phyloP scores from a whole-genome alignment of 2,888 invertebrate species.

The Carcina quercana region DNA sequence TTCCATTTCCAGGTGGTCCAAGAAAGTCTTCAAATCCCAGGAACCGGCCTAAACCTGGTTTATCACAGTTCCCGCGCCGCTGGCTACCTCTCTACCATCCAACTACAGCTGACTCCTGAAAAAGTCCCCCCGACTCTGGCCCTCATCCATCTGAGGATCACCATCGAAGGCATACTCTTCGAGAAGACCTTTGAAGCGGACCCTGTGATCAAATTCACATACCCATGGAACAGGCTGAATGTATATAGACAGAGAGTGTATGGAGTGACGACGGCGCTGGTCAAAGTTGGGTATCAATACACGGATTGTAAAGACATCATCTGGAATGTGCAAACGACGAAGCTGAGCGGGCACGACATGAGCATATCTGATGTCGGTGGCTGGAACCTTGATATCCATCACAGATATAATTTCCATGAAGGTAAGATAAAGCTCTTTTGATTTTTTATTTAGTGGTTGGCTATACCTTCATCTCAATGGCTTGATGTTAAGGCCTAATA shows the following conservation, averaged over 20 bases:
- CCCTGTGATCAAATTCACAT: slow-evolving; percentile 96
- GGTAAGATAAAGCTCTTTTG: slow-evolving; percentile 69
- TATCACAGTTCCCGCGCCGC: slow-evolving; percentile 97
- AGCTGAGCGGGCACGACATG: slow-evolving; percentile 96
- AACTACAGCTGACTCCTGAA: slow-evolving; percentile 91
- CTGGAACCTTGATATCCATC: slow-evolving; percentile 98
- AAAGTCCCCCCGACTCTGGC: slow-evolving; percentile 85
- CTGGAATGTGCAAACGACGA: slow-evolving; percentile 97
- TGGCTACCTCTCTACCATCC: slow-evolving; percentile 94
- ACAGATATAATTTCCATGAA: slow-evolving; percentile 98
- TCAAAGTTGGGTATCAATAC: slow-evolving; percentile 97
- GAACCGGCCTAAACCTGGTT: slow-evolving; percentile 95
- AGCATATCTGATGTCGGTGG: slow-evolving; percentile 97
- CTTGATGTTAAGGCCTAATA: too few species aligned
- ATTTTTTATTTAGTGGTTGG: too few species aligned
- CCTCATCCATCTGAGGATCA: slow-evolving; percentile 93
- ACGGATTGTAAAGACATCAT: slow-evolving; percentile 92
- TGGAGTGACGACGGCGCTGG: slow-evolving; percentile 95
- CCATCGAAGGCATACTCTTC: slow-evolving; percentile 95
- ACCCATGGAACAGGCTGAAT: slow-evolving; percentile 97
- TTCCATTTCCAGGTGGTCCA: slow-evolving; percentile 85
- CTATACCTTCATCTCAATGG: too few species aligned
- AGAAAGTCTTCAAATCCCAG: slow-evolving; percentile 95
- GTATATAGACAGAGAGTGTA: slow-evolving; percentile 97
- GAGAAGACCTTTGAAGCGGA: slow-evolving; percentile 97